Base-by-base conservation (phyloP, 2,113 vertebrate species). In the Melanotaenia duboulayi region DNA sequence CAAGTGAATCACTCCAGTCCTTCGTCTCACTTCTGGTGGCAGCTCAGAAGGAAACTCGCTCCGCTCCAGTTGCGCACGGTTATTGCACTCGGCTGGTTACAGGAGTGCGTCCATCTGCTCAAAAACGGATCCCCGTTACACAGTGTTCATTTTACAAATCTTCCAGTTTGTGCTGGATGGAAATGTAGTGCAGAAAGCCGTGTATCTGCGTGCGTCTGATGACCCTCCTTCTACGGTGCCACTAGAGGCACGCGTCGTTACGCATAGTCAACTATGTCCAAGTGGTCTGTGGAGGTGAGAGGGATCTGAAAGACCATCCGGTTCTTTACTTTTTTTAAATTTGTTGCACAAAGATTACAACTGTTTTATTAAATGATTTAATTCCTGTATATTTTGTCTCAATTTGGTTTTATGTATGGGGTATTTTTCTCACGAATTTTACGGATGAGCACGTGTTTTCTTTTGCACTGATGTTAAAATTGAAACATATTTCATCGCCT, bases 171-270 rank as follows among this genome's bases (percentile, higher is more conserved):
- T 44, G 74, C 66, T 40, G 68, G 80, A 60, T 46, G 56, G 63
- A 68, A 76, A 84, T 44, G 68, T n/a, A 74, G 74, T 42, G 84
- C 71, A 54, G 67, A 44, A 65, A 84, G 80, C 79, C 20, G 79
- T 13, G 74, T 79, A 46, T 78, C 80, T 78, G 79, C 81, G 86
- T 87, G 88, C 83, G 86, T 81, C 74, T 87, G 88, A 82, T 76
- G 78, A 90, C 37, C 77, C 71, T 86, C 78, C 74, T 87, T 90
- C 78, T 62, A 57, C 79, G 74, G 85, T 86, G 81, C 88, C 87
- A 89, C 86, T 85, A 87, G 86, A 91, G 88, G 90, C 86, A 86
- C 87, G 88, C 89, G 85, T 86, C 88, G 62, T 92, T 90, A 87
- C 85, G 89, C 90, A 85, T 68, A 76, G 76, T 83, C 86, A 90